Base-by-base conservation (phyloP, 2,888 invertebrate species). In the Drosophila limbata region DNA sequence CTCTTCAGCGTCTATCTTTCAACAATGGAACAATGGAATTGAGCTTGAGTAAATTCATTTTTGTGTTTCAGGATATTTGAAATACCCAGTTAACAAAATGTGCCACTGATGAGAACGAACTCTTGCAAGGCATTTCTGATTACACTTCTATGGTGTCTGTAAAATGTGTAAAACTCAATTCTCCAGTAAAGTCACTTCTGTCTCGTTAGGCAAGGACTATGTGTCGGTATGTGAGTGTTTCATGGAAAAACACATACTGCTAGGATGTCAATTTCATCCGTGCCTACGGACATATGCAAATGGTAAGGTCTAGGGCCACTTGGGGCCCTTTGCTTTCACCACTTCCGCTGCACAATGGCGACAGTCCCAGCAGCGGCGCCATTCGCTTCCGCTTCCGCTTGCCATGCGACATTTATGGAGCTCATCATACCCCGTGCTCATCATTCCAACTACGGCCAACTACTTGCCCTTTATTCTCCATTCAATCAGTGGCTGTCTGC, bases 401-500 rank as follows among this genome's bases (percentile, higher is more conserved):
- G 71, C 69, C 73, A 63, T 72, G 67, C 82, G 77, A 79, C 82
- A 87, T 79, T 86, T 87, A 81, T 76, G 84, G 76, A 60, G 78
- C 86, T 75, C 81, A 71, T 77, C 81, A 70, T 66, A 35, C 68
- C 61, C 67, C 50, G 56, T 64, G 47, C 50, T 62, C 67, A 52
- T 51, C 72, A 51, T n/a, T n/a, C 51, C 64, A 13, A 17, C 53
- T 37, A 13, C 59, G 67, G 59, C 67, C 78, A 65, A 69, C 83
- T 78, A 85, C 76, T 83, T 81, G 79, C 67, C 69, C 84, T 79
- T 75, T 85, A 83, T 81, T 74, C 77, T 75, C 69, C 72, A 88
- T 88, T 88, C 84, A 85, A 85, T 85, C 84, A 88, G 81, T 81
- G 66, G 67, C 81, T 65, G 69, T 61, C 59, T 72, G 73, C 65